Evolutionary conservation across 2,888 invertebrate genomes (phyloP).

Genomic region (Dynastes grantii): DNA sequence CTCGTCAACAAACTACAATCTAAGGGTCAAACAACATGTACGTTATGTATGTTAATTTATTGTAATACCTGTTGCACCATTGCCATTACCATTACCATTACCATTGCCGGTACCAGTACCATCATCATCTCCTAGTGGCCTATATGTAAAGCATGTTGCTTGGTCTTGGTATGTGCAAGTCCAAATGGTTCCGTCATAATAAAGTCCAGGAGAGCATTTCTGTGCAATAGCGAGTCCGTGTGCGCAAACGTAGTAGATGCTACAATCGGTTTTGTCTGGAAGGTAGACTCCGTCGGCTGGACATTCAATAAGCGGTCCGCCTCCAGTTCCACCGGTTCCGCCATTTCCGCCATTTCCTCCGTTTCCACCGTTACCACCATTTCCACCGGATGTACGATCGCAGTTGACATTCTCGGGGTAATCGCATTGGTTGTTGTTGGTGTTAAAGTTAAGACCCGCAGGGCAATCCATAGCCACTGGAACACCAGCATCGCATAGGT

Average conservation of each 20-base stretch:
- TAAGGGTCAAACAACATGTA: no score
- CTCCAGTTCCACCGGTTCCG: neutral
- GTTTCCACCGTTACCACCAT: neutral
- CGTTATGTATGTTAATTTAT: no score
- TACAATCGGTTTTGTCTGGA: slow-evolving; percentile 6
- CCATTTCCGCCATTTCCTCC: neutral
- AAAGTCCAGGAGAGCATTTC: slow-evolving; percentile 20
- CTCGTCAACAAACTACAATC: no score
- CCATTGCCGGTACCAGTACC: neutral
- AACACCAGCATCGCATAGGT: neutral
- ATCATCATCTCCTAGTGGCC: neutral
- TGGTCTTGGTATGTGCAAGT: slow-evolving; percentile 13
- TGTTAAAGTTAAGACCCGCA: neutral
- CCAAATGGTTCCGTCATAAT: slow-evolving; percentile 45
- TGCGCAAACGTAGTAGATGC: neutral
- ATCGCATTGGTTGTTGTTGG: slow-evolving; percentile 1
- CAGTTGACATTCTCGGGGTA: neutral
- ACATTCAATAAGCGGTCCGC: slow-evolving; percentile 19
- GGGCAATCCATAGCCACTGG: neutral
- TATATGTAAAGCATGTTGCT: neutral
- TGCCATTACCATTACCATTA: no score
- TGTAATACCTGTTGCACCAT: no score
- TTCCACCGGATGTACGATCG: neutral
- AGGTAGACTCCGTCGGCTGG: neutral
- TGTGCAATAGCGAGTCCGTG: neutral